phyloP scores from a whole-genome alignment of 2,888 invertebrate genomes.

The Standfussiana lucernea region DNA sequence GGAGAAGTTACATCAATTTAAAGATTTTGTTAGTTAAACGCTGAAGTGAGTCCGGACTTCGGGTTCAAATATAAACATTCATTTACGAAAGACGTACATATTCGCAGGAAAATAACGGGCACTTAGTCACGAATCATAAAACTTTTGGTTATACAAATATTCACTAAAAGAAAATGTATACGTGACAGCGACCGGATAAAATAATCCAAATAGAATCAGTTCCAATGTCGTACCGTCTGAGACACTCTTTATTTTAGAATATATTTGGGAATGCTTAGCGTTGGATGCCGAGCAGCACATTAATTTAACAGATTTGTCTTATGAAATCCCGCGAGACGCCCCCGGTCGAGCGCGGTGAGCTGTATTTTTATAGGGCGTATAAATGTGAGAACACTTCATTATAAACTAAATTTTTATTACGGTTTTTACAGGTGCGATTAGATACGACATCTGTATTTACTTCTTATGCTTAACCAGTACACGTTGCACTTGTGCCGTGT shows the following conservation, averaged over 20 bases:
- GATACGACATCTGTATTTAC: background rate
- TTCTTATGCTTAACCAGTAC: conserved; percentile 16
- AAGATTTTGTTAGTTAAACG: conserved; percentile 17
- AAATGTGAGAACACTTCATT: conserved; percentile 49
- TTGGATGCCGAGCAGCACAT: conserved; percentile 73
- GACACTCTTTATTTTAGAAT: conserved; percentile 77
- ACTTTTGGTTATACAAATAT: conserved; percentile 49
- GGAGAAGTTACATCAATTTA: conserved; percentile 36
- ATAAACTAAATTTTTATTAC: conserved; percentile 51
- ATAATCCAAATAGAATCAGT: conserved; percentile 73
- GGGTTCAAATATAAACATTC: conserved; percentile 41
- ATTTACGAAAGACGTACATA: conserved; percentile 24
- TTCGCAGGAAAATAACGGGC: conserved; percentile 52
- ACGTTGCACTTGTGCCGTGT: background rate
- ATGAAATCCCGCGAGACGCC: conserved; percentile 74
- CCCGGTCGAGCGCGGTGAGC: conserved; percentile 54
- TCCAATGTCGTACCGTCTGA: conserved; percentile 74
- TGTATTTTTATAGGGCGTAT: conserved; percentile 62
- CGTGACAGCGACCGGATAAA: conserved; percentile 78
- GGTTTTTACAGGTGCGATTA: conserved; percentile 31
- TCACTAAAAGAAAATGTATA: conserved; percentile 61
- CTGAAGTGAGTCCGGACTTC: conserved; percentile 22
- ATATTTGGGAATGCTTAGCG: conserved; percentile 79
- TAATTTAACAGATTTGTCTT: conserved; percentile 76
- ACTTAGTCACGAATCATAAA: conserved; percentile 57